Evolutionary conservation across 2,113 vertebrate species (phyloP).

Genomic region (Lathamus discolor): DNA sequence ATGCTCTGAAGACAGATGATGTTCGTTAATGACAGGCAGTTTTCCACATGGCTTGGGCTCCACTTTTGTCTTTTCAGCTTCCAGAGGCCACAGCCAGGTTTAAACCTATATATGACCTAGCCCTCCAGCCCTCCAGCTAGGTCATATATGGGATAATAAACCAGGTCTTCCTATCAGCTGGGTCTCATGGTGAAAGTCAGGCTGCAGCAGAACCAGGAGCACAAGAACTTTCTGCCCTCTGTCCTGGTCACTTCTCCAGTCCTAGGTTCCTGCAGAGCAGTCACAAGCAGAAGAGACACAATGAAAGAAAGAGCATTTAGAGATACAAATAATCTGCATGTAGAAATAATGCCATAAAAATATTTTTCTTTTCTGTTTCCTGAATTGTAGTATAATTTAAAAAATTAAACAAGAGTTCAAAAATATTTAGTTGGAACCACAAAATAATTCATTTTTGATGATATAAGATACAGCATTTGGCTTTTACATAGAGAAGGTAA

Average conservation of each 20-base stretch:
- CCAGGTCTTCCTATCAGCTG: rapidly evolving
- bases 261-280: background rate
- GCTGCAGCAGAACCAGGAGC: background rate
- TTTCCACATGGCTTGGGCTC: background rate
- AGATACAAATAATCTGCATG: background rate
- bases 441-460: background rate
- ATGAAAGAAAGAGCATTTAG: background rate
- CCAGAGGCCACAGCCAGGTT: background rate
- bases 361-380: rapidly evolving
- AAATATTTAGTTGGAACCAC: background rate
- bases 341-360: background rate
- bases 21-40: background rate
- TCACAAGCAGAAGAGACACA: background rate
- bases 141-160: background rate
- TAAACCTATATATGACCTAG: background rate
- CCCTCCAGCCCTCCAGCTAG: background rate
- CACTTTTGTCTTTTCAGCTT: background rate
- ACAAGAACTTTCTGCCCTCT: rapidly evolving
- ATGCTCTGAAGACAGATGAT: background rate
- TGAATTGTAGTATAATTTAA: background rate
- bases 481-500: background rate
- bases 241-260: background rate
- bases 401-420: background rate
- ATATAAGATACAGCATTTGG: background rate
- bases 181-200: background rate